A percentile compares a stretch with the other conserved stretches of the same genome.
phyloP scores from a whole-genome alignment of 2,888 invertebrate species.

The Toxonevra muliebris region DNA sequence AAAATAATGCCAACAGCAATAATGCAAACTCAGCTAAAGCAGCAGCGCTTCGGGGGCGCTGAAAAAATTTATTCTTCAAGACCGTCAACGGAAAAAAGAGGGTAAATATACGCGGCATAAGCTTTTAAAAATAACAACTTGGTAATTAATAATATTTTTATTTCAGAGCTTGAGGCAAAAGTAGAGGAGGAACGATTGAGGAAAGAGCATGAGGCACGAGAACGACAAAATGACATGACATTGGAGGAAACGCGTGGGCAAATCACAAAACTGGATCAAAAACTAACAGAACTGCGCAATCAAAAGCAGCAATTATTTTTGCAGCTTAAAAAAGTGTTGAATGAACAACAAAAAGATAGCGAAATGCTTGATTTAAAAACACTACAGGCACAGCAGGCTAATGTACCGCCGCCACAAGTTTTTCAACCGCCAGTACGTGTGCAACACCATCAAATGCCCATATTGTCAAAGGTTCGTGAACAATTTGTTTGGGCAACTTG shows the following conservation, averaged over 20 bases:
- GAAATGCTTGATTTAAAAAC: conserved; percentile 72
- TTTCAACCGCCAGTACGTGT: conserved; percentile 71
- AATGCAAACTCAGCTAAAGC: conserved; percentile 59
- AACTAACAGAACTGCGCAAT: conserved; percentile 81
- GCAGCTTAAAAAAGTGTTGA: conserved; percentile 92
- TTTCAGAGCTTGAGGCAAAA: conserved; percentile 84
- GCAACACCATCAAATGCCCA: conserved; percentile 57
- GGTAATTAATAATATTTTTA: conserved; percentile 1
- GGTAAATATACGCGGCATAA: conserved; percentile 64
- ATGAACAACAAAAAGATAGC: conserved; percentile 75
- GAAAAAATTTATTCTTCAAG: conserved; percentile 85
- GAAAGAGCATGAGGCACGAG: conserved; percentile 87
- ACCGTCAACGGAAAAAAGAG: conserved; percentile 87
- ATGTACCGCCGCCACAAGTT: conserved; percentile 73
- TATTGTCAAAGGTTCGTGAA: conserved; percentile 54
- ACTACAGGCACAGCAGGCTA: conserved; percentile 62
- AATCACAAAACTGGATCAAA: conserved; percentile 83
- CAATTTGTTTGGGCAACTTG: too few species aligned
- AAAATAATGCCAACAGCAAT: conserved; percentile 33
- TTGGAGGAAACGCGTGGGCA: conserved; percentile 86
- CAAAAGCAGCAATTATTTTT: conserved; percentile 93
- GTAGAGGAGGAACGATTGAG: conserved; percentile 87
- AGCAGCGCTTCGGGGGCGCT: conserved; percentile 80
- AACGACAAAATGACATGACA: conserved; percentile 84
- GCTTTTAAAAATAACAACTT: background rate